These are phyloP conservation scores for Drosophila murphyi DNA, from an alignment of 1,140 invertebrate species.

Conservation along the genomic window DNA sequence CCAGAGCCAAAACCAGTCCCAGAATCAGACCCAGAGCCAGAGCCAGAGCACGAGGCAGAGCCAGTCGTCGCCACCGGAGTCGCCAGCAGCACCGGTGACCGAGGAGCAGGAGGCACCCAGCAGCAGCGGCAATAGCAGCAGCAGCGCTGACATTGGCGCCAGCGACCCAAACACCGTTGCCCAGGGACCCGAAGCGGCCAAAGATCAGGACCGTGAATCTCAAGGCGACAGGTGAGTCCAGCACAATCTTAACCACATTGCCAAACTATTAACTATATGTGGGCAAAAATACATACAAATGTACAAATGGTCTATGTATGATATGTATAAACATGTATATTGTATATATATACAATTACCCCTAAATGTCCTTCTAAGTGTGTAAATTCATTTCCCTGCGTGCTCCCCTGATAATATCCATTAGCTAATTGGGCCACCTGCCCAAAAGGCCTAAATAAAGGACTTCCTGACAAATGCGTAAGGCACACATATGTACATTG, in stretches of 20 bases:
- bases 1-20: constrained; percentile 12
- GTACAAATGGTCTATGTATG: constrained; percentile 8
- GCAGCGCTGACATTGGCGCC: constrained; percentile 2
- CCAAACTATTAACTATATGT: neutral
- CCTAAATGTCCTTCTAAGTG: constrained; percentile 7
- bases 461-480: constrained; percentile 3
- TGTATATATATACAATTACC: constrained; percentile 6
- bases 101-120: constrained; percentile 39
- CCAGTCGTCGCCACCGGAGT: constrained; percentile 19
- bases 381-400: constrained; percentile 38
- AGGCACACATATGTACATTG: neutral
- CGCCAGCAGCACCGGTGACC: constrained; percentile 27
- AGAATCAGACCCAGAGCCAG: constrained; percentile 8
- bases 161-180: neutral
- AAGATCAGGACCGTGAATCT: constrained; percentile 49
- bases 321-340: constrained; percentile 14
- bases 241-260: neutral
- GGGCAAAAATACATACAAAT: neutral
- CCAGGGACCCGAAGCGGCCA: constrained; percentile 35
- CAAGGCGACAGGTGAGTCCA: constrained; percentile 69
- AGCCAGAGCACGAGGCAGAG: constrained; percentile 4
- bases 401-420: constrained; percentile 60
- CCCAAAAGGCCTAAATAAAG: constrained; percentile 18
- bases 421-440: constrained; percentile 68
- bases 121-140: constrained; percentile 33